Conservation (phyloP, 1,140 invertebrate genomes). For the Cecropterus lyciades region DNA sequence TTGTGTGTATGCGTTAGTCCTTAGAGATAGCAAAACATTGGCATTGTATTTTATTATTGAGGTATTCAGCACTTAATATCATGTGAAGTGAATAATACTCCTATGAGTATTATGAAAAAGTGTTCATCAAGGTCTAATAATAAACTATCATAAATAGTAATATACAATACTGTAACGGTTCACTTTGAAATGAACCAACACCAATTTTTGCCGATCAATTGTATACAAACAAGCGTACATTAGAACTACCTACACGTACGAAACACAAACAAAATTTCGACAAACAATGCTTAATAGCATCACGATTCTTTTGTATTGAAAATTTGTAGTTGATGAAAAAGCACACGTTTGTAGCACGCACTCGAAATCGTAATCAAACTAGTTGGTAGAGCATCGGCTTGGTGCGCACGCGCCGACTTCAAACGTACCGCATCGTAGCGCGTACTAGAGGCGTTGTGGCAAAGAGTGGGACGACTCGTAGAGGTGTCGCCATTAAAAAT, state of each 20-base stretch:
- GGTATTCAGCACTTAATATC: too few relatives aligned
- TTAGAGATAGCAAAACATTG: too few relatives aligned
- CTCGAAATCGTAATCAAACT: constrained; percentile 59
- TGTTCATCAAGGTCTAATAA: too few relatives aligned
- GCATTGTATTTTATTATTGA: too few relatives aligned
- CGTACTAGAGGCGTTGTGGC: constrained; percentile 37
- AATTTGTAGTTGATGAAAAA: constrained; percentile 39
- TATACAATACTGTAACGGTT: too few relatives aligned
- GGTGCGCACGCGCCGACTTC: constrained; percentile 71
- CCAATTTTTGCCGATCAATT: background rate
- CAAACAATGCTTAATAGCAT: constrained; percentile 8
- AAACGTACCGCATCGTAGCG: constrained; percentile 50
- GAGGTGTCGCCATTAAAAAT: background rate
- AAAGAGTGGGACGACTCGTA: background rate
- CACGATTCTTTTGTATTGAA: constrained; percentile 52
- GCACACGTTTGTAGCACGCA: constrained; percentile 50
- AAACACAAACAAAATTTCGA: background rate
- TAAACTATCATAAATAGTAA: too few relatives aligned
- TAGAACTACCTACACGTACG: background rate
- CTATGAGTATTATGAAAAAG: too few relatives aligned
- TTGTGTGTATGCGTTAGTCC: too few relatives aligned
- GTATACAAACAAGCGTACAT: background rate
- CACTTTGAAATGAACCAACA: background rate
- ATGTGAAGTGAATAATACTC: too few relatives aligned
- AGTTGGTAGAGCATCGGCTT: constrained; percentile 47